These are phyloP conservation scores for Crossocerus cetratus DNA, from an alignment of 2,888 invertebrate species.

Conservation along the genomic window DNA sequence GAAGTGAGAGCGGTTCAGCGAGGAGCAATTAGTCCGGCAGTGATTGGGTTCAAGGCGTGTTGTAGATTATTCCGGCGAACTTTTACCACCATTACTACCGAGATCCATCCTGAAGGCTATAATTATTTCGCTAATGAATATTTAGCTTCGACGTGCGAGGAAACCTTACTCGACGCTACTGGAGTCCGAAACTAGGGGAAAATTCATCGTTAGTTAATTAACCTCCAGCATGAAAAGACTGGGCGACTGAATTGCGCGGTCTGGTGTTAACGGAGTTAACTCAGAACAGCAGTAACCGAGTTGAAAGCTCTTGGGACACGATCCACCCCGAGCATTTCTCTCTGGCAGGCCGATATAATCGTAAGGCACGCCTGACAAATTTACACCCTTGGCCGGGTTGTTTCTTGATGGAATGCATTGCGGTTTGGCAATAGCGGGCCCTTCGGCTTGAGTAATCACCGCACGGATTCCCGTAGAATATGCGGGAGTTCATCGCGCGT, in stretches of 20 bases:
- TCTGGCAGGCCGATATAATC: conserved; percentile 24
- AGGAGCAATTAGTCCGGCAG: too few species aligned
- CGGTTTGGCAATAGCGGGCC: conserved; percentile 23
- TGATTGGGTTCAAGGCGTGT: too few species aligned
- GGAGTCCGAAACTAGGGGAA: too few species aligned
- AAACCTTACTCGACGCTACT: too few species aligned
- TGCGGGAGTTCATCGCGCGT: too few species aligned
- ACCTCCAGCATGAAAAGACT: neutral
- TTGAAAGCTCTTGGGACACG: conserved; percentile 15
- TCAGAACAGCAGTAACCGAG: conserved; percentile 8
- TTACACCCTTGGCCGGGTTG: conserved; percentile 30
- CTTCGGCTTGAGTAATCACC: conserved; percentile 17
- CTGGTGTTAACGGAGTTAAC: conserved; percentile 11
- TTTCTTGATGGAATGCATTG: conserved; percentile 24
- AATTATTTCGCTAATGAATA: too few species aligned
- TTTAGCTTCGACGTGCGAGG: too few species aligned
- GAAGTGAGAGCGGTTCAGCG: too few species aligned
- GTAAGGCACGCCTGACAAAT: conserved; percentile 28
- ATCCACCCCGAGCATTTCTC: neutral
- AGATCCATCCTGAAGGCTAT: too few species aligned
- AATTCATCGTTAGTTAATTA: too few species aligned
- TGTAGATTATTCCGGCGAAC: too few species aligned
- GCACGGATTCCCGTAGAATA: conserved; percentile 20
- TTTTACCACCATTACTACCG: too few species aligned
- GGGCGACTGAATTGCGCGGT: neutral